Base-by-base conservation (phyloP, 2,113 vertebrate genomes). In the Poecile atricapillus region DNA sequence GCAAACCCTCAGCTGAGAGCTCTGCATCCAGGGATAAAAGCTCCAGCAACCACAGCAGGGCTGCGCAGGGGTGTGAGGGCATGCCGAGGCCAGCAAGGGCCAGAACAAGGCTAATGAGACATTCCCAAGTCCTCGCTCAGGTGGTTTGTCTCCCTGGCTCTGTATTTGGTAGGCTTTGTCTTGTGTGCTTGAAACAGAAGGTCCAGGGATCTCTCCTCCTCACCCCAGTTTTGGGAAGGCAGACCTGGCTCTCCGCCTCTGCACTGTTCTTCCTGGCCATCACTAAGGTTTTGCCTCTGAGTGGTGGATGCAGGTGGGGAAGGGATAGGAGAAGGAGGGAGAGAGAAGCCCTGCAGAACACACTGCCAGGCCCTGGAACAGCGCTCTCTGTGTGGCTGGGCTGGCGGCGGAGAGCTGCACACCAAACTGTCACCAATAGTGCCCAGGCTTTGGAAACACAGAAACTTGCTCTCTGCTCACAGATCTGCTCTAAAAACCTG, bases 51-150 rank as follows among this genome's bases (percentile, higher is more conserved):
- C 3, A 2, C 3, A 27, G 59, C 14, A 7, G 43, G 37, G 50
- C 53, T 79, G 43, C 0, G 3, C n/a, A 69, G 67, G 46, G 21
- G 6, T 39, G 44, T 27, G 43, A 93, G 68, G 55, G 33, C 59
- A 59, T 4, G 4, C 15, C 0, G 1, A 85, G 82, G 70, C 44
- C 87, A 59, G 24, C 3, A 6, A 33, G 31, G 11, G 46, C 50
- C 59, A n/a, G 49, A 86, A 12, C 31, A 80, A 28, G 50, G 35
- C 25, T 83, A 49, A 21, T 0, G 7, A 90, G 33, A 67, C 13
- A 12, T 80, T 62, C 30, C 21, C 2, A 10, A 69, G 53, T 7
- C 19, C 43, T 65, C 1, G 0, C 49, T 78, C 28, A 20, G 22
- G 31, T 19, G 25, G 2, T 28, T 46, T 69, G 46, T 53, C 53